Base-by-base conservation (phyloP, 2,888 invertebrate genomes). In the Torymus texanus region DNA sequence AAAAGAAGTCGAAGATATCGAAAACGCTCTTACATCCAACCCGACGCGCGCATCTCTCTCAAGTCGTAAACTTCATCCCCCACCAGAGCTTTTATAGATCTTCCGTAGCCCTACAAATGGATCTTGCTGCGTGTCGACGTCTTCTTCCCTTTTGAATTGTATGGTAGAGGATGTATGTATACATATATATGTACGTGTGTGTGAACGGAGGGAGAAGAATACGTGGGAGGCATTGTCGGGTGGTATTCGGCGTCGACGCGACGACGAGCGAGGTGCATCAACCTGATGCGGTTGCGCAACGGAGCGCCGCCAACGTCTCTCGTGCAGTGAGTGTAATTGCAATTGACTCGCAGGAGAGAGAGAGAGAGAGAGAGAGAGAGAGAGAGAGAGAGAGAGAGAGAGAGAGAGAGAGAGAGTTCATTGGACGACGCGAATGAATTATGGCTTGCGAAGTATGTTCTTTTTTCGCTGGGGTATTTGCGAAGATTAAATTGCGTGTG, bases 1-100 rank as follows among this genome's bases (percentile, higher is more conserved):
- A 24, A 12, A 24, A 51, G 56, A 56, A 16, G n/a, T 24, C 24
- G 21, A 65, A 24, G 41, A 41, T 16, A 62, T 16, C 56, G 53
- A 53, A 62, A 74, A 62, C 74, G 78, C 73, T 78, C 72, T 78
- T 51, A 56, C 61, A 72, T 72, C 67, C 73, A 61, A 16, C 41
- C 8, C 58, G 50, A 21, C 16, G 61, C 50, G 24, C 29, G n/a
- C 58, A 11, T 18, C 41, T 41, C 8, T 51, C 29, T 16, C 24
- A 14, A 75, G 51, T 62, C 53, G 72, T 78, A 78, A 72, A 72
- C 66, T 61, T 67, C 53, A 41, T 4, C 41, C 41, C 11, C 56
- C 5, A n/a, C 3, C 2, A 53, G 18, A 56, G 51, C 71, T 79
- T 71, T 65, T 63, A 55, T 68, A 63, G 14, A 78, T 73, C 78